phyloP scores from a whole-genome alignment of 2,113 vertebrate species.

The Tragelaphus buxtoni region DNA sequence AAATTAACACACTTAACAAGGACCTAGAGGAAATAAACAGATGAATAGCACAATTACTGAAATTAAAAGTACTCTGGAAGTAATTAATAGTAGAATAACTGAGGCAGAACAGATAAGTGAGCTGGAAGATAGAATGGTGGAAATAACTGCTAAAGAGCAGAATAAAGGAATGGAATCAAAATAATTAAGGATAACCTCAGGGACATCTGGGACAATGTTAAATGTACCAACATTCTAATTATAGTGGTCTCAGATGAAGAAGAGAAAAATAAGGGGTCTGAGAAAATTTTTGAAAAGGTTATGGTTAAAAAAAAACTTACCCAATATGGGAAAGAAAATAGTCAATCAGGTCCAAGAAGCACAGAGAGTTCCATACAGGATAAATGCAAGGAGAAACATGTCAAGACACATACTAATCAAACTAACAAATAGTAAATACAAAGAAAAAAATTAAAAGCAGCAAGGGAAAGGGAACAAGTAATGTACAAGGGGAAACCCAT shows the following conservation, averaged over 20 bases:
- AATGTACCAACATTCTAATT: background rate
- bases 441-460: background rate
- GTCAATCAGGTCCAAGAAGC: background rate
- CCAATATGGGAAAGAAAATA: background rate
- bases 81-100: background rate
- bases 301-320: background rate
- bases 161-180: background rate
- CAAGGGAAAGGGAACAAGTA: background rate
- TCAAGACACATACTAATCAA: background rate
- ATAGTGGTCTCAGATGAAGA: background rate
- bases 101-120: background rate
- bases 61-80: background rate
- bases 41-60: background rate
- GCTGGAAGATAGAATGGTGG: background rate
- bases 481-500: background rate
- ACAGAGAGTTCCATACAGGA: background rate
- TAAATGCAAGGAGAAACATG: background rate
- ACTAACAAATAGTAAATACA: background rate
- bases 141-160: background rate
- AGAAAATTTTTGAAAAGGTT: background rate
- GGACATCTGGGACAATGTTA: background rate
- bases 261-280: background rate
- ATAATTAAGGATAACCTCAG: background rate
- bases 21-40: background rate
- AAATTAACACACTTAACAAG: background rate